Conservation (phyloP, 2,113 vertebrate species). For the Rafetus swinhoei region DNA sequence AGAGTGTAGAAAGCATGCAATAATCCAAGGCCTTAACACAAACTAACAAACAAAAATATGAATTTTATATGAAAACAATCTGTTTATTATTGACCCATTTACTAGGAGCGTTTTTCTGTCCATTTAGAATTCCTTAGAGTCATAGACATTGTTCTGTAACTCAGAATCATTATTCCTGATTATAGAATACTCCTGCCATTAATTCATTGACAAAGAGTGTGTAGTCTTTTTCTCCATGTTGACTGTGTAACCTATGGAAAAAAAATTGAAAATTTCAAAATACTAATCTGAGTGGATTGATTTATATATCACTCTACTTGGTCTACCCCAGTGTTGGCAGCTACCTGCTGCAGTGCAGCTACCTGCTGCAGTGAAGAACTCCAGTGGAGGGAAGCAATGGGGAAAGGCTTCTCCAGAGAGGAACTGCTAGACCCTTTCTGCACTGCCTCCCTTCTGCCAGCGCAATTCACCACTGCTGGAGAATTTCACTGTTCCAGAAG, state of each 20-base stretch:
- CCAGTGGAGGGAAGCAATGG: background rate
- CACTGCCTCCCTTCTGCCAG: background rate
- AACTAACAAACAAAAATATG: background rate
- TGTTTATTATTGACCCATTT: background rate
- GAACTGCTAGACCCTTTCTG: background rate
- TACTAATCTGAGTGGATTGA: fast-evolving
- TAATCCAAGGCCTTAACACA: slow-evolving; percentile 23
- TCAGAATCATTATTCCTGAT: background rate
- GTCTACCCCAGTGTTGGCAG: background rate
- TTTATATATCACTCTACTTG: background rate
- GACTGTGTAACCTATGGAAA: background rate
- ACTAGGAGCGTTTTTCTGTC: slow-evolving; percentile 5
- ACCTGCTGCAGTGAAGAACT: background rate
- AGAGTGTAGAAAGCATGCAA: slow-evolving; percentile 17
- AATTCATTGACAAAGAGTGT: background rate
- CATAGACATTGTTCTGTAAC: background rate
- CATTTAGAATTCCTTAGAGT: slow-evolving; percentile 10
- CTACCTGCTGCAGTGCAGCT: background rate
- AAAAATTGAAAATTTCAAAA: background rate
- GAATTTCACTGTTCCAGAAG: background rate
- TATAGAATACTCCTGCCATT: background rate
- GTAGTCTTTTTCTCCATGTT: background rate
- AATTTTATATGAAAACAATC: background rate
- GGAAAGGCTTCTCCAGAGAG: background rate
- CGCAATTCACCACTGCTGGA: background rate